Conservation (phyloP, 1,140 invertebrate genomes). For the Drosophila insularis region DNA sequence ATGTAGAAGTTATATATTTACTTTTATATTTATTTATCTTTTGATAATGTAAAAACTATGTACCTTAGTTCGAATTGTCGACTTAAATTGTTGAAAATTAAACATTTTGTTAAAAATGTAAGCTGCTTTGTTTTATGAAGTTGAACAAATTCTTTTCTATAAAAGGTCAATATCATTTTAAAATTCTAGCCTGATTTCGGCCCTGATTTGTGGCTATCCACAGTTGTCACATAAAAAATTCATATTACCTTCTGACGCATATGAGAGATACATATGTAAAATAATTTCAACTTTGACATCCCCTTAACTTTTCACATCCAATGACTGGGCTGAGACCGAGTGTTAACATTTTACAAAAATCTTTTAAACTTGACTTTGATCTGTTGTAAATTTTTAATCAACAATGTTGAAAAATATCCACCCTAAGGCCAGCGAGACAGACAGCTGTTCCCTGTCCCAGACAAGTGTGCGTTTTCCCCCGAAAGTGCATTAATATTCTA, state of each 20-base stretch:
- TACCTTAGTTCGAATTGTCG: too few relatives aligned
- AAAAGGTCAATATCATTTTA: too few relatives aligned
- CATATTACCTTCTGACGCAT: neutral
- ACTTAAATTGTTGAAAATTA: too few relatives aligned
- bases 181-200: too few relatives aligned
- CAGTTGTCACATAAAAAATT: neutral
- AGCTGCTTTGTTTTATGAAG: too few relatives aligned
- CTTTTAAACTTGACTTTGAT: slow-evolving; percentile 7
- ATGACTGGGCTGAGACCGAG: neutral
- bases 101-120: too few relatives aligned
- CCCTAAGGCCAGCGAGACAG: neutral
- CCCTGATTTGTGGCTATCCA: too few relatives aligned
- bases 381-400: slow-evolving; percentile 1
- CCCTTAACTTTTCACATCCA: neutral
- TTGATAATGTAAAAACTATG: too few relatives aligned
- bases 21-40: too few relatives aligned
- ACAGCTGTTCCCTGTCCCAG: slow-evolving; percentile 60
- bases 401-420: neutral
- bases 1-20: too few relatives aligned
- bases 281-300: neutral
- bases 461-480: slow-evolving; percentile 63
- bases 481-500: slow-evolving; percentile 67
- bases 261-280: neutral
- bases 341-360: neutral
- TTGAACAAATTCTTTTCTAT: too few relatives aligned